Conservation (phyloP, 2,113 vertebrate genomes). For the Nerophis ophidion region DNA sequence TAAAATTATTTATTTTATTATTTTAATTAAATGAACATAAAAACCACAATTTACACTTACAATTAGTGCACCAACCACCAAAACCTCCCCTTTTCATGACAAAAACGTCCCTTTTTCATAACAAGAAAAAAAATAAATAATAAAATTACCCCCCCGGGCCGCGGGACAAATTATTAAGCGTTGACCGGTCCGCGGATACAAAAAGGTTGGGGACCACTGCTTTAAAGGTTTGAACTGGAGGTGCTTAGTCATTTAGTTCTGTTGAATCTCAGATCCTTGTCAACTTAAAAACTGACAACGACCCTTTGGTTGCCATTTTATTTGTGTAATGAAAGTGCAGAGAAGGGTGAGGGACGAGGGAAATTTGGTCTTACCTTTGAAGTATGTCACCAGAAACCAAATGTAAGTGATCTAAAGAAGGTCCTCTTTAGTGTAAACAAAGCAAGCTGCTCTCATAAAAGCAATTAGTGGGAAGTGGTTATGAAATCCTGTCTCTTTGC, state of each 20-base stretch:
- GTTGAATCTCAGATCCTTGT: slow-evolving; percentile 41
- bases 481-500: neutral
- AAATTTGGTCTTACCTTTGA: slow-evolving; percentile 59
- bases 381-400: slow-evolving; percentile 71
- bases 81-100: too few species aligned
- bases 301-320: slow-evolving; percentile 56
- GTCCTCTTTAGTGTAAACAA: slow-evolving; percentile 77
- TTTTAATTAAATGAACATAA: too few species aligned
- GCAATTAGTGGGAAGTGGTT: slow-evolving; percentile 41
- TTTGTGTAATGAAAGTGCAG: slow-evolving; percentile 49
- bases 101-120: too few species aligned
- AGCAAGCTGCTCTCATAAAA: slow-evolving; percentile 64
- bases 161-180: too few species aligned
- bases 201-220: too few species aligned
- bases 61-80: too few species aligned
- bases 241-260: too few species aligned
- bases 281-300: slow-evolving; percentile 60
- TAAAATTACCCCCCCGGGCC: too few species aligned
- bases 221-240: neutral
- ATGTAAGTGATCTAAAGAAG: slow-evolving; percentile 70
- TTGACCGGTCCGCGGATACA: too few species aligned
- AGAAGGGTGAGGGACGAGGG: slow-evolving; percentile 22
- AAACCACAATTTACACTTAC: too few species aligned
- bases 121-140: too few species aligned
- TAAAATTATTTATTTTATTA: too few species aligned